Base-by-base conservation (phyloP, 2,888 invertebrate species). In the Andrena camellia region DNA sequence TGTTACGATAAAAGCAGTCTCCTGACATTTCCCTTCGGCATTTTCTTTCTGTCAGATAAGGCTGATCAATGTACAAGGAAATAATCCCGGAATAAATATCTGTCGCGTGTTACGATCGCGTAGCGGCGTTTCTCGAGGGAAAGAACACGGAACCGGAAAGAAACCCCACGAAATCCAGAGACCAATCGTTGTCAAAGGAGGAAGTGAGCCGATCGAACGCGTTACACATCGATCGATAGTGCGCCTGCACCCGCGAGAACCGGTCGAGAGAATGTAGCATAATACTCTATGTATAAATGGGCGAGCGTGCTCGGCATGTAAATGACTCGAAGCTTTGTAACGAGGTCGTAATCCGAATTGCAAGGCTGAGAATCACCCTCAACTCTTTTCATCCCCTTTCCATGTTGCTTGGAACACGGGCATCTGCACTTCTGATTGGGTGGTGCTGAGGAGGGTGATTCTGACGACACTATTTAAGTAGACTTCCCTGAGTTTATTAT, bases 211-310 rank as follows among this genome's bases (percentile, higher is more conserved):
- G 29, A 85, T 66, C 23, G 50, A n/a, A 31, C 35, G 60, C n/a
- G 5, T 26, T 71, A 74, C 60, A 35, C 20, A 50, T 54, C 31
- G 33, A 48, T 78, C 64, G 75, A 67, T 54, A 70, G n/a, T n/a
- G 33, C 57, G 52, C 42, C 57, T 13, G 48, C 48, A n/a, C 23
- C 26, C 23, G 54, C 7, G 69, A 64, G 62, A 82, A 81, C 83
- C 82, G 77, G 82, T 74, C 66, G 52, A 17, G 52, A 50, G 63
- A 63, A 77, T n/a, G 72, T 54, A 33, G 69, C 68, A 72, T 66
- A 48, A 29, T 71, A 35, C 67, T 62, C 50, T 81, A 23, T 29
- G 60, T 62, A 23, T 60, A 35, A 54, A 4, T 3, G 29, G 6
- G 42, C 33, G 33, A 5, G 17, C 54, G 13, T 8, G 62, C 13